A percentile compares a stretch with the other conserved stretches of the same genome.
These are phyloP conservation scores for Micronycteris hirsuta DNA, from an alignment of 2,113 vertebrate genomes.

Conservation along the genomic window DNA sequence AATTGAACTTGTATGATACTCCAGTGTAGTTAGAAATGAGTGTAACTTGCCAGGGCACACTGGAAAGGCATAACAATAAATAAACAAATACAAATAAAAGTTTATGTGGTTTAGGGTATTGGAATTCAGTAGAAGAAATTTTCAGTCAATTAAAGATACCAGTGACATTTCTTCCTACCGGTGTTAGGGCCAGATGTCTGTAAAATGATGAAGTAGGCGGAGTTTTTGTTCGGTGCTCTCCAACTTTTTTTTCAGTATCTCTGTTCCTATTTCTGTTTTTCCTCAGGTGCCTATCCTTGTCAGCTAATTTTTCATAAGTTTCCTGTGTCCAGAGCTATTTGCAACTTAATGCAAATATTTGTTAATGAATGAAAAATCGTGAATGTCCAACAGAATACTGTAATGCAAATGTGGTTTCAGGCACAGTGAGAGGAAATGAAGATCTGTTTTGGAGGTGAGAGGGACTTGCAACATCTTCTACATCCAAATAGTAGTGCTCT, in stretches of 20 bases:
- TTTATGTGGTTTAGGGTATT: neutral
- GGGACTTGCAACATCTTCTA: neutral
- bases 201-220: neutral
- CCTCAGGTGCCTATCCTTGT: neutral
- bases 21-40: neutral
- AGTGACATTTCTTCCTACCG: neutral
- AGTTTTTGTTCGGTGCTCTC: neutral
- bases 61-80: conserved; percentile 8
- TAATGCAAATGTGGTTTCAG: conserved; percentile 19
- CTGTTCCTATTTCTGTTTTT: conserved; percentile 25
- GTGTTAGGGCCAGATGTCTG: neutral
- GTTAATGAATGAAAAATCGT: conserved; percentile 21
- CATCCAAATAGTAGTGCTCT: neutral
- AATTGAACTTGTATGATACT: neutral
- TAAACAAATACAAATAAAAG: neutral
- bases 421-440: neutral
- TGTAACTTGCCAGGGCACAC: neutral
- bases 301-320: conserved; percentile 15
- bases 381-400: neutral
- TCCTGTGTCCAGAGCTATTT: neutral
- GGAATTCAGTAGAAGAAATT: neutral
- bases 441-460: neutral
- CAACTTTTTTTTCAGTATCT: neutral
- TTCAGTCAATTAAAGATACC: neutral
- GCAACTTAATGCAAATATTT: conserved; percentile 32